Base-by-base conservation (phyloP, 2,888 invertebrate genomes). In the Lepidochrysops patricia region DNA sequence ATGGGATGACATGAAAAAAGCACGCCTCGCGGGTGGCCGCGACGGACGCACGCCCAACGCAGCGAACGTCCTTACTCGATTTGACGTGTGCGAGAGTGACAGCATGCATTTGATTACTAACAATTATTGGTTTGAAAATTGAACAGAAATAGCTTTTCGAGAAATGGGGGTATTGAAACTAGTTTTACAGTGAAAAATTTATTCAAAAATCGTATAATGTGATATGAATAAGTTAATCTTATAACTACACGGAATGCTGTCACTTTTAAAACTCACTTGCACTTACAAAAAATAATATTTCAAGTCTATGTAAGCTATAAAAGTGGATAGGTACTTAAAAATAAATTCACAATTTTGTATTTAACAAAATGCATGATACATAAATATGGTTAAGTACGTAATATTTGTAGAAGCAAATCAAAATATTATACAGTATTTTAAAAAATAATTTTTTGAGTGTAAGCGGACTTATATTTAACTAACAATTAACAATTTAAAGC, bases 141-240 rank as follows among this genome's bases (percentile, higher is more conserved):
- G n/a, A n/a, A n/a, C n/a, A n/a, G n/a, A n/a, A n/a, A n/a, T n/a
- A n/a, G n/a, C n/a, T n/a, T n/a, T n/a, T n/a, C n/a, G n/a, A n/a
- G n/a, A n/a, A n/a, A n/a, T n/a, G n/a, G n/a, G n/a, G n/a, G n/a
- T n/a, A n/a, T n/a, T 43, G 4, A 43, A 43, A 43, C 19, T 12
- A 43, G 3, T 23, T 43, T 27, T 32, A 34, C 26, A 34, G 62
- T 64, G 62, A 61, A 66, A 62, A 62, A 63, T 66, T 66, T 63
- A 63, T 63, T 66, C 61, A 57, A 62, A 60, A 62, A 62, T 50
- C 29, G 60, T 63, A 63, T 35, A 43, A 43, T 58, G 72, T 73
- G 72, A 70, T 74, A 75, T 75, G 76, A 83, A 82, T 82, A 83
- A 82, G 79, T 83, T 82, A 83, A 64, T 65, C 72, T 77, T 72